A percentile compares a stretch with the other conserved stretches of the same genome.
Conservation (phyloP, 2,888 invertebrate genomes). For the Leistus spinibarbis region DNA sequence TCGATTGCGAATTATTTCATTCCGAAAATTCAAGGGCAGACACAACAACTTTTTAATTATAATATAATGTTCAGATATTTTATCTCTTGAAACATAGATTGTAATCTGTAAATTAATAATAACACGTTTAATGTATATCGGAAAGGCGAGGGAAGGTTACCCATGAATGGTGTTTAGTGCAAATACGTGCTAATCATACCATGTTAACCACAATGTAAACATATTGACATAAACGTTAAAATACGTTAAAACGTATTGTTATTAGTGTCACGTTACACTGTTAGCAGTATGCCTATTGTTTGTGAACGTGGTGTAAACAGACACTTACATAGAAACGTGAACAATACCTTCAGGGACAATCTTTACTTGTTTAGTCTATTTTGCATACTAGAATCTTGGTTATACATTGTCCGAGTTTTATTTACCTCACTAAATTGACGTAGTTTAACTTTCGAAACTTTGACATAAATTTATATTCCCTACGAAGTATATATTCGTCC, state of each 20-base stretch:
- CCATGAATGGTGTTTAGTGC: slow-evolving; percentile 1
- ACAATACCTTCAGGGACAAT: background rate
- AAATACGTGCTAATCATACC: slow-evolving; percentile 5
- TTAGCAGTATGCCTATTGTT: background rate
- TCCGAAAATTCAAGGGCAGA: background rate
- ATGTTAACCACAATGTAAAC: background rate
- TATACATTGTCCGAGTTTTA: background rate
- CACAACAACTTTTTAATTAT: background rate
- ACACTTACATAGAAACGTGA: background rate
- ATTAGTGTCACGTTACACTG: slow-evolving; percentile 10
- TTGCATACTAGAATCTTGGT: background rate
- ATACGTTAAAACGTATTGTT: background rate
- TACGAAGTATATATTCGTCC: no score
- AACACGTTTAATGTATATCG: background rate
- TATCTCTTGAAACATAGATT: background rate
- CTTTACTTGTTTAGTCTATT: background rate
- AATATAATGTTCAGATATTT: no score
- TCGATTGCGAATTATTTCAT: background rate
- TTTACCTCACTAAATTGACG: background rate
- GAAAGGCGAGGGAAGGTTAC: no score
- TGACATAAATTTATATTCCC: no score
- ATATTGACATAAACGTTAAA: background rate
- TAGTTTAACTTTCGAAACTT: no score
- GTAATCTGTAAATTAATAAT: background rate
- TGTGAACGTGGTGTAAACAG: slow-evolving; percentile 9